Evolutionary conservation across 2,888 invertebrate species (phyloP).

Genomic region (Emmelina monodactyla): DNA sequence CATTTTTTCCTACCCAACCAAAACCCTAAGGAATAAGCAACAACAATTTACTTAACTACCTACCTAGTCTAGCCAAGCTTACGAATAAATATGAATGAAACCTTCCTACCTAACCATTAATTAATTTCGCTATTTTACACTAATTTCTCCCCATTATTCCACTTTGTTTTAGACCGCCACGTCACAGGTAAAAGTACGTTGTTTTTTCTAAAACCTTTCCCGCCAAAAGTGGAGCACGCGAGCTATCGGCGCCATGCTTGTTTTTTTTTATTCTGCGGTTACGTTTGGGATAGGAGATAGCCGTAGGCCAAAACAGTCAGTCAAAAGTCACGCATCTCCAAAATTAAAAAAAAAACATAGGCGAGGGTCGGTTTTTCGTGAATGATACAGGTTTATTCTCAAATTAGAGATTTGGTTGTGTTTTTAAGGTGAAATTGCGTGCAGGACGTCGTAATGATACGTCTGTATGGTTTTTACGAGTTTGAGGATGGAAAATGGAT

Average conservation of each 20-base stretch:
- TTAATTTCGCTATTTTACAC: constrained; percentile 6
- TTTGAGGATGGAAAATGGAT: too few species aligned
- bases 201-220: constrained; percentile 45
- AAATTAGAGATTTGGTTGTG: constrained; percentile 55
- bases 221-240: constrained; percentile 40
- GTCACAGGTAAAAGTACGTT: constrained; percentile 44
- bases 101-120: neutral
- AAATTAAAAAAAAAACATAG: constrained; percentile 30
- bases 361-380: constrained; percentile 36
- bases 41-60: too few species aligned
- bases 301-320: constrained; percentile 55
- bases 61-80: too few species aligned
- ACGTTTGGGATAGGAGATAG: constrained; percentile 41
- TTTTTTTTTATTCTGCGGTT: constrained; percentile 39
- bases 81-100: constrained; percentile 3
- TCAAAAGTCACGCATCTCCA: constrained; percentile 59
- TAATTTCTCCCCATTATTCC: constrained; percentile 21
- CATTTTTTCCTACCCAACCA: too few species aligned
- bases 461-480: too few species aligned
- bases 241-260: constrained; percentile 41
- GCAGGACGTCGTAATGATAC: constrained; percentile 46
- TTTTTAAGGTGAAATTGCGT: constrained; percentile 53
- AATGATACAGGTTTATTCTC: constrained; percentile 60
- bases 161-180: constrained; percentile 33
- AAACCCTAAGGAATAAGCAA: too few species aligned